A percentile compares a stretch with the other conserved stretches of the same genome.
These are phyloP conservation scores for Sebastes hubbsi DNA, from an alignment of 2,797 vertebrate species.

Conservation along the genomic window DNA sequence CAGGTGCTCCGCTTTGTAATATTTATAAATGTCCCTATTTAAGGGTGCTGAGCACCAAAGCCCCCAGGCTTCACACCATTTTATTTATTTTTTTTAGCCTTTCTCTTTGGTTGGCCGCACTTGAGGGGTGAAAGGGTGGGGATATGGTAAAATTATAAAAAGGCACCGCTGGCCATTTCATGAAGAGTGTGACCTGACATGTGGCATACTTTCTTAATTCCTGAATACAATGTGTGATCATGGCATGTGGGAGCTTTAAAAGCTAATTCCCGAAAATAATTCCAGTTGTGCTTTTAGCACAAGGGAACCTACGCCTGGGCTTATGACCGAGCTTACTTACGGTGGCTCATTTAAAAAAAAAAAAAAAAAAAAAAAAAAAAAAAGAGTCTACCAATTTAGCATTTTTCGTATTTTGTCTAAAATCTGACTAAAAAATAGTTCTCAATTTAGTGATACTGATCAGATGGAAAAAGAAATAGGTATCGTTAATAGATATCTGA, in stretches of 20 bases:
- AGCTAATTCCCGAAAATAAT: background rate
- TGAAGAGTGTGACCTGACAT: constrained; percentile 59
- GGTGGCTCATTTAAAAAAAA: background rate
- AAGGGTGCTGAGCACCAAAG: constrained; percentile 59
- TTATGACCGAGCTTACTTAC: background rate
- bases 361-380: too few relatives aligned
- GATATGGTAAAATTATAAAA: constrained; percentile 30
- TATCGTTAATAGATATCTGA: background rate
- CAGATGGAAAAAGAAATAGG: background rate
- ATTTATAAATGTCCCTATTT: constrained; percentile 81
- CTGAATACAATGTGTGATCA: constrained; percentile 17
- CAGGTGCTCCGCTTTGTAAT: constrained; percentile 76
- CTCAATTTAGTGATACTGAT: background rate
- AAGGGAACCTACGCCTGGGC: background rate
- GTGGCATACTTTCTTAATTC: constrained; percentile 33
- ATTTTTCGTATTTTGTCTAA: background rate
- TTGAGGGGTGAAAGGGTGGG: constrained; percentile 26
- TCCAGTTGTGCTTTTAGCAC: background rate
- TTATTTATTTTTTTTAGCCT: constrained; percentile 31
- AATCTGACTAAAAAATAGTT: background rate
- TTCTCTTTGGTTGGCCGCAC: constrained; percentile 50
- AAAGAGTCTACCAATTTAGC: background rate
- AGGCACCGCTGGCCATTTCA: constrained; percentile 46
- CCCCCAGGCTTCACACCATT: constrained; percentile 53
- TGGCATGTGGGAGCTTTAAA: background rate